These are phyloP conservation scores for Sphaeramia orbicularis DNA, from an alignment of 2,797 vertebrate genomes.

Conservation along the genomic window DNA sequence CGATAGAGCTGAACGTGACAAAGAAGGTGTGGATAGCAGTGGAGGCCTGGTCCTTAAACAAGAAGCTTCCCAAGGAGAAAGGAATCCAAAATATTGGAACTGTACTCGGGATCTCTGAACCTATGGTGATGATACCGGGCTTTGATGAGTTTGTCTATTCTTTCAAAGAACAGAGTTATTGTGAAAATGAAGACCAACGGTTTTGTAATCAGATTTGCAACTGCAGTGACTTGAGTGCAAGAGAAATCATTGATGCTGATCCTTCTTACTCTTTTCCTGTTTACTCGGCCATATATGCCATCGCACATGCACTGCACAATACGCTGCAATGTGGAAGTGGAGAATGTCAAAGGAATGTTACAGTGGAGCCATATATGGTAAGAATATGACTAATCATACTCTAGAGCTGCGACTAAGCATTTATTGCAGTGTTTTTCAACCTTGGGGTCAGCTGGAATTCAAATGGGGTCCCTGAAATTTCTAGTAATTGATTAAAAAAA, in stretches of 20 bases:
- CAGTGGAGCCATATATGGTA: too few relatives aligned
- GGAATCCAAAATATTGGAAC: constrained; percentile 82
- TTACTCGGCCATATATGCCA: constrained; percentile 84
- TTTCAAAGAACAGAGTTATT: background rate
- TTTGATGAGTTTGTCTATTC: constrained; percentile 77
- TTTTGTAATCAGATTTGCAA: constrained; percentile 80
- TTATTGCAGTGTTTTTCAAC: too few relatives aligned
- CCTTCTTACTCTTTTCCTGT: constrained; percentile 78
- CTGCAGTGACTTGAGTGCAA: constrained; percentile 42
- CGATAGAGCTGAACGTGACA: constrained; percentile 77
- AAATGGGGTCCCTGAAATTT: too few relatives aligned
- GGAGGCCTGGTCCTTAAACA: constrained; percentile 85
- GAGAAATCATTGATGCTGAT: constrained; percentile 29
- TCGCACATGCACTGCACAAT: constrained; percentile 86
- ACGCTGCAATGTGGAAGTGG: too few relatives aligned
- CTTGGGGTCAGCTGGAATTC: too few relatives aligned
- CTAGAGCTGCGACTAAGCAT: background rate
- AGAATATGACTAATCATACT: too few relatives aligned
- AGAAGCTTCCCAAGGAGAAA: constrained; percentile 47
- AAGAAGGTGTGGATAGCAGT: constrained; percentile 89
- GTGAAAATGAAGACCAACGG: background rate
- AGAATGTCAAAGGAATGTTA: too few relatives aligned
- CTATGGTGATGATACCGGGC: constrained; percentile 63
- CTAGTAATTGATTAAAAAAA: too few relatives aligned
- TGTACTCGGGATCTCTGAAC: constrained; percentile 83